phyloP scores from a whole-genome alignment of 2,797 vertebrate genomes.

The Sebastolobus altivelis region DNA sequence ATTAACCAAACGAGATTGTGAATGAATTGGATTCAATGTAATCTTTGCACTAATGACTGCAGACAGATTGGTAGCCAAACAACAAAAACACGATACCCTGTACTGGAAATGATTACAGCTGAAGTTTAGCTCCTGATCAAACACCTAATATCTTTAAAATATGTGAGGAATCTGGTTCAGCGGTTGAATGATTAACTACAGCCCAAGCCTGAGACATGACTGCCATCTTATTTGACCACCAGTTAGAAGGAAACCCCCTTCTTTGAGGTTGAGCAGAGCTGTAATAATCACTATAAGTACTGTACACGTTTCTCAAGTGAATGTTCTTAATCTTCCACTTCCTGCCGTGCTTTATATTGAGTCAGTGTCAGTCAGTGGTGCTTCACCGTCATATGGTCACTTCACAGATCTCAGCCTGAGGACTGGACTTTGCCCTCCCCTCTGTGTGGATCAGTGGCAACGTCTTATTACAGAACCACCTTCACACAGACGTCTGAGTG shows the following conservation, averaged over 20 bases:
- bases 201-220: background rate
- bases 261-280: conserved; percentile 5
- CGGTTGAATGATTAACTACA: conserved; percentile 67
- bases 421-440: conserved; percentile 47
- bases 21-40: conserved; percentile 27
- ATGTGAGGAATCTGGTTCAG: conserved; percentile 62
- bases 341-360: background rate
- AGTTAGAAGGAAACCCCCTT: conserved; percentile 14
- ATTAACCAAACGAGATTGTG: conserved; percentile 19
- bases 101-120: conserved; percentile 19
- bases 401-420: conserved; percentile 22
- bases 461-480: conserved; percentile 50
- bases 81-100: conserved; percentile 9
- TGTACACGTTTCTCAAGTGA: background rate
- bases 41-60: conserved; percentile 28
- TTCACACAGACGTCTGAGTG: conserved; percentile 54
- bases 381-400: conserved; percentile 18
- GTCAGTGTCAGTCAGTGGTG: conserved; percentile 6
- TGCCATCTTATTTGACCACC: conserved; percentile 6
- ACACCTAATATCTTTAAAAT: conserved; percentile 38
- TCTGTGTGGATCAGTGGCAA: conserved; percentile 45
- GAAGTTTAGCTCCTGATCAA: conserved; percentile 16
- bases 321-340: background rate
- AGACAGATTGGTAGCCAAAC: conserved; percentile 16
- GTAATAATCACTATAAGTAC: background rate